Conservation (phyloP, 2,797 vertebrate species). For the Trichosurus vulpecula region DNA sequence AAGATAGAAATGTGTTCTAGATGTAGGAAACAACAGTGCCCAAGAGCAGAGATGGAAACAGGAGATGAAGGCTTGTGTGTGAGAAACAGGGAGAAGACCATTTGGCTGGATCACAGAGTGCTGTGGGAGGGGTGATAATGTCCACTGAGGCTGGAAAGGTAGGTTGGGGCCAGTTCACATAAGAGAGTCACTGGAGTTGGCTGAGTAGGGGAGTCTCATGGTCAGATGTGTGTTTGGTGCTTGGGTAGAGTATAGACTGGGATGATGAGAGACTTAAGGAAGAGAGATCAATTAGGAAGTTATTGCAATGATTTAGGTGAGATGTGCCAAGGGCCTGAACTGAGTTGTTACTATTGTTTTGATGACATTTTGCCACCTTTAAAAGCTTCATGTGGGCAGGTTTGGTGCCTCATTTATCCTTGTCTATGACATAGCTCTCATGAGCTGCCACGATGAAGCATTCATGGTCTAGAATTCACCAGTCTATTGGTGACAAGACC, state of each 20-base stretch:
- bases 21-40: neutral
- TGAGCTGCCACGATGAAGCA: neutral
- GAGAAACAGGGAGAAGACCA: neutral
- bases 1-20: neutral
- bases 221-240: neutral
- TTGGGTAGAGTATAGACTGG: neutral
- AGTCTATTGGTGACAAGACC: neutral
- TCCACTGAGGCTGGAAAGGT: neutral
- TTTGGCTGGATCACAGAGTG: neutral
- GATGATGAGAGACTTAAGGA: neutral
- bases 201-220: neutral
- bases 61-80: neutral
- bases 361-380: no score
- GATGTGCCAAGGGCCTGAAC: neutral
- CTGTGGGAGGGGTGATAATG: neutral
- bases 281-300: neutral
- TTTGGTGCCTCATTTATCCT: neutral
- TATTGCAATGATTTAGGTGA: neutral
- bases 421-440: no score
- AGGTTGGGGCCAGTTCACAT: neutral
- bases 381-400: no score
- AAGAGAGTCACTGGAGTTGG: neutral
- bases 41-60: neutral
- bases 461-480: neutral
- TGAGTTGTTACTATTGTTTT: no score